phyloP scores from a whole-genome alignment of 2,888 invertebrate species.

The Lacanobia oleracea region DNA sequence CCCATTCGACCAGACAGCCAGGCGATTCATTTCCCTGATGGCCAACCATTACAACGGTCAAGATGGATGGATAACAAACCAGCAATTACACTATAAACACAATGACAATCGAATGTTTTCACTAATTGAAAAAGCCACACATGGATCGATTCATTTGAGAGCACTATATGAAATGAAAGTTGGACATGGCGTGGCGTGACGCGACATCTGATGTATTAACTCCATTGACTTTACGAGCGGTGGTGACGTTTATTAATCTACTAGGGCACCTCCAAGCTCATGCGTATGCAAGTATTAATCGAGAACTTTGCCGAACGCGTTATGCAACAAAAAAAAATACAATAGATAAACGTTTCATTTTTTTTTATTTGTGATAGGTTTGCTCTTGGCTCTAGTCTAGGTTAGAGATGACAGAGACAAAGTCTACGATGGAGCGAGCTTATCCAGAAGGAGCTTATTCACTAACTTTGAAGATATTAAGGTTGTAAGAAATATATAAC shows the following conservation, averaged over 20 bases:
- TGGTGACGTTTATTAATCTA: conserved; percentile 87
- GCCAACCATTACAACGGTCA: conserved; percentile 88
- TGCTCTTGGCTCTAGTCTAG: too few relatives aligned
- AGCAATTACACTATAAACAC: conserved; percentile 89
- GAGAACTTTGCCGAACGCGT: conserved; percentile 73
- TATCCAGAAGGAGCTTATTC: too few relatives aligned
- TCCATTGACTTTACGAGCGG: conserved; percentile 86
- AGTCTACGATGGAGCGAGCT: too few relatives aligned
- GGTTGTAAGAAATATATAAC: too few relatives aligned
- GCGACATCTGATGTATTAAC: conserved; percentile 86
- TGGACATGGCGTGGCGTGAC: conserved; percentile 80
- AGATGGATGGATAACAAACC: conserved; percentile 89
- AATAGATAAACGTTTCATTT: too few relatives aligned
- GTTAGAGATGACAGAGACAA: too few relatives aligned
- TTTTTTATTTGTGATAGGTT: too few relatives aligned
- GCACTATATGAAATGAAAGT: conserved; percentile 90
- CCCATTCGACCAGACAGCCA: conserved; percentile 79
- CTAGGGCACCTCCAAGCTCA: conserved; percentile 77
- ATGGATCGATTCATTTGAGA: conserved; percentile 85
- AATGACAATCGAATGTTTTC: conserved; percentile 89
- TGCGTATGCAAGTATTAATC: conserved; percentile 79
- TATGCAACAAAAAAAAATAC: conserved; percentile 61
- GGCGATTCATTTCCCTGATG: conserved; percentile 89
- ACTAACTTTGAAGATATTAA: too few relatives aligned
- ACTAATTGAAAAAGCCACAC: conserved; percentile 89